Evolutionary conservation across 92 coral and sea anemone genomes (phyloP), one percentile per base, ranked within the genome.

Genomic region (Diadumene lineata): DNA sequence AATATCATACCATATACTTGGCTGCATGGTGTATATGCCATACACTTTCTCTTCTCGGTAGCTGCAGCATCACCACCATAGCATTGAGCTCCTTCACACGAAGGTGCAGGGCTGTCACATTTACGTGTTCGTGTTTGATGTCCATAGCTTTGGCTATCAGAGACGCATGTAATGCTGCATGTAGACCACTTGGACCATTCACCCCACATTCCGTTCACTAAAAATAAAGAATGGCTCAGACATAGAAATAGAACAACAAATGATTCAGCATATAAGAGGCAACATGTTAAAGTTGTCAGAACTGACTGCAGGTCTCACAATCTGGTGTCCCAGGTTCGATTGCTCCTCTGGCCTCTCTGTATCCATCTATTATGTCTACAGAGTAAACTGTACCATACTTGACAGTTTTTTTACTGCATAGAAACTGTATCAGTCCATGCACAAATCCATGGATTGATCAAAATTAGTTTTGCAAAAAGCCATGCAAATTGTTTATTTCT

Each of bases 131-230:
- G 43, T 17, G 74, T 74, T 27, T 86, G 86, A 11, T 22, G 1
- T 22, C 77, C 83, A 11, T 62, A 10, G 18, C 3, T 62, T 11
- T 28, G 29, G 32, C 3, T 31, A 7, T 29, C 18, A 22, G 64
- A 1, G 25, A 79, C 84, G 60, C 91, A 86, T 2, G 91, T 69
- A 29, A 10, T 66, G 1, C 84, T 70, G 50, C 93, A 88, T 10
- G 73, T 38, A 34, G 84, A 74, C 89, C 89, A 88, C 2, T 38
- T 60, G 21, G 31, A 32, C 80, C 80, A 84, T 11, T 48, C 62
- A 4, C 88, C 79, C 88, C 88, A 84, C 24, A 66, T 61, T 31
- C 88, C 88, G n/a, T 84, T 29, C 18, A 84, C 88, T 84, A 43
- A n/a, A 53, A 57, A 16, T n/a, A 44, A n/a, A n/a, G n/a, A n/a